Evolutionary conservation across 2,797 vertebrate species (phyloP), one percentile per base, ranked within the genome.

Genomic region (Emydoidea blandingii): DNA sequence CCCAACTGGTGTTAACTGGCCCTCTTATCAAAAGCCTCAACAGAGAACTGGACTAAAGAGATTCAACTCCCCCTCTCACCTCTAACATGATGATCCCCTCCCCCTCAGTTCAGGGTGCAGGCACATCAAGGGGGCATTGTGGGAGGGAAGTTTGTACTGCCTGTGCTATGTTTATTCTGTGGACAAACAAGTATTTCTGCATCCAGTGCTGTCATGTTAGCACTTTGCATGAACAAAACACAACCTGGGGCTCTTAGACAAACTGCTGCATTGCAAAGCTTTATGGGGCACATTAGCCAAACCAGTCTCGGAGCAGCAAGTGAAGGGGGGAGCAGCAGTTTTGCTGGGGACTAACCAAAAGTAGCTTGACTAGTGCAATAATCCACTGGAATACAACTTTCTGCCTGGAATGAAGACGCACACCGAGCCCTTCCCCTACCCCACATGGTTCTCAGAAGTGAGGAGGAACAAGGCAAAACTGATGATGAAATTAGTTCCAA

Each of bases 401-500:
- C n/a, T n/a, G n/a, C n/a, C n/a, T n/a, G n/a, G n/a, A n/a, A n/a
- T n/a, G 37, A 89, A 80, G 93, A 68, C 4, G 19, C 65, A 23
- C 1, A 0, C 27, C 6, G 37, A 31, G 34, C 7, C 56, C 44
- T 87, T 31, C 83, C 68, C 89, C 76, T 1, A 50, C 54, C 83
- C 88, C 6, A 4, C 10, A 0, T 23, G 83, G 87, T 44, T 86
- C 76, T 1, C 2, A 79, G 87, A 29, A 8, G 74, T 29, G 47
- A 31, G 5, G 56, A 9, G 79, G 88, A 88, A 80, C 31, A 0
- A 5, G 92, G 86, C 59, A n/a, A 87, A 91, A 72, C 11, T 0
- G 0, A 72, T 18, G 49, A 57, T 62, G 84, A 47, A 62, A 34
- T 3, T n/a, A 4, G 27, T 0, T 0, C 37, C 0, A 0, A 79